Base-by-base conservation (phyloP, 2,113 vertebrate species). In the Kryptolebias marmoratus region DNA sequence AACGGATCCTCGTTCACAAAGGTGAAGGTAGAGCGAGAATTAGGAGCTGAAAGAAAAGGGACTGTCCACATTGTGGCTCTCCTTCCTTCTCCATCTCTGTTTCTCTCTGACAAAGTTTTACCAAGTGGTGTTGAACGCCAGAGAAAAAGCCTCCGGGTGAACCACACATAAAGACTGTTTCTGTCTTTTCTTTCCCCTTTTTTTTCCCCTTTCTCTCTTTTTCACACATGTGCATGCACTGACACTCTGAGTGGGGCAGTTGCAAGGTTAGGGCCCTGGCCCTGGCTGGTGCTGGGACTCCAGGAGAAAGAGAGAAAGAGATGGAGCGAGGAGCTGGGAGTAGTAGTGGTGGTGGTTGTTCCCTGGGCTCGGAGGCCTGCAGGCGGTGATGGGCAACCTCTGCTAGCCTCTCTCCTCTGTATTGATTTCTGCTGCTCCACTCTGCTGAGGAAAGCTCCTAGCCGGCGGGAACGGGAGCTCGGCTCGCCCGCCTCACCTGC, bases 391-490 rank as follows among this genome's bases (percentile, higher is more conserved):
- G 91, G 90, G 84, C 86, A 92, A 94, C 93, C 93, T 91, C 92
- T 93, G 92, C 93, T 92, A 80, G 92, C 90, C 91, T 93, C 88
- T 90, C 91, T 93, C 88, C 92, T 92, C 87, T 65, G 75, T 93
- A 94, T 95, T 90, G 93, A 94, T 95, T 94, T 92, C 88, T 88
- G 86, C 87, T 88, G 88, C 85, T 91, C 88, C 83, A 67, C 75
- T 87, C 76, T 88, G 88, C 89, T 64, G 86, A 70, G 79, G 88
- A 90, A 42, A 87, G 89, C 88, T 88, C 87, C 90, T 92, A 79
- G 93, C 94, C 90, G 80, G 87, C 88, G 93, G 94, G 91, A 87
- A 88, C 60, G 87, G 88, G 89, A 68, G 92, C 87, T 85, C 57
- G 57, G 87, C 92, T 93, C 83, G 89, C 87, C 90, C 84, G 80